Evolutionary conservation across 2,113 vertebrate genomes (phyloP), one percentile per base, ranked within the genome.

Genomic region (Gasterosteus aculeatus): DNA sequence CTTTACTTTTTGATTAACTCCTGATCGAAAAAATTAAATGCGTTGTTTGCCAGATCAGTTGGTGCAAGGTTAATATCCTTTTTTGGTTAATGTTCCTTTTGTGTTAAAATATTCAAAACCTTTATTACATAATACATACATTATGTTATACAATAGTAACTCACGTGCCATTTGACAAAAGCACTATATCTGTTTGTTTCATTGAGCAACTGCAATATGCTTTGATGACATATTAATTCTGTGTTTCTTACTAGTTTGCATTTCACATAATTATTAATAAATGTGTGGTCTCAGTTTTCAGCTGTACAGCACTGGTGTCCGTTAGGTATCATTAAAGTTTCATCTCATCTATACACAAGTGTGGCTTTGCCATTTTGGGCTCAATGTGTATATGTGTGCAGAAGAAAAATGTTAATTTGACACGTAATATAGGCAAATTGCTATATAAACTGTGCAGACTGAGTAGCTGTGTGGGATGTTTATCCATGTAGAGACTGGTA

Each of bases 401-500:
- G 57, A 82, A 26, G 42, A 67, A 85, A 56, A 73, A 89, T 85
- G 79, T 69, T 84, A 85, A 91, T 90, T 69, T 86, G 71, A 84
- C 74, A 77, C 84, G 84, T 89, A 91, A 91, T 91, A 82, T 87
- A 89, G 44, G 83, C 89, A 89, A 91, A 92, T 92, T 85, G 82
- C 83, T 78, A 82, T 82, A 85, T 7, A 86, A 92, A 88, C 78
- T 91, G 85, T 87, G 90, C 86, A 91, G 83, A 87, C 85, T 77
- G 88, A 80, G 88, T 69, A 65, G 75, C 85, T 92, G 92, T 91
- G 91, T 92, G 91, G 86, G 83, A 90, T 83, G 88, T 85, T 91
- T 77, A 92, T 89, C 91, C 92, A 85, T 83, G 88, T 88, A 88
- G 87, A 88, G 86, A 85, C 78, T 89, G 85, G 84, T 94, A 94